Evolutionary conservation across 2,888 invertebrate species (phyloP).

Genomic region (Chaetoderma sp.): DNA sequence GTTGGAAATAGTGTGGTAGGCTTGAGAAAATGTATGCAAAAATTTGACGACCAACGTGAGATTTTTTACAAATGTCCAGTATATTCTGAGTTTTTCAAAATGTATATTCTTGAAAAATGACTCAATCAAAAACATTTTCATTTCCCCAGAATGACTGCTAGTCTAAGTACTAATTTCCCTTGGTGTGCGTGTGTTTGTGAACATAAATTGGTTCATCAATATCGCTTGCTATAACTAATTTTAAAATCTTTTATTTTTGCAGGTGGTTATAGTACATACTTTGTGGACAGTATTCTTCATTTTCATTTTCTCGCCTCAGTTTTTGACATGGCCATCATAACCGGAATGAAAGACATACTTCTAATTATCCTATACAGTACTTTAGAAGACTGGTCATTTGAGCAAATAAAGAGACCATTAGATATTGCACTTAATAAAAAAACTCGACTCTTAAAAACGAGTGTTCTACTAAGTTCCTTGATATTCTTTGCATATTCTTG

Average conservation of each 20-base stretch:
- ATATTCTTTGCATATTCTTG: constrained; percentile 40
- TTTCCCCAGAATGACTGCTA: no score
- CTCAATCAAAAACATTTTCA: no score
- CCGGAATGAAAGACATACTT: constrained; percentile 49
- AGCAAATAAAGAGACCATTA: constrained; percentile 45
- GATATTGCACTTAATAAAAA: constrained; percentile 27
- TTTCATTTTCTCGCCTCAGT: constrained; percentile 56
- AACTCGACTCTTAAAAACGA: constrained; percentile 33
- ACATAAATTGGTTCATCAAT: no score
- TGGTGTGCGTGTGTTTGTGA: no score
- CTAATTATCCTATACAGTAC: constrained; percentile 42
- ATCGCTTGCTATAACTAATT: not conserved
- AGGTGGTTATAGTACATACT: constrained; percentile 62
- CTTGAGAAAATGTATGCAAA: no score
- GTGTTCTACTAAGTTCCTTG: constrained; percentile 35
- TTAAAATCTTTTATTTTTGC: constrained; percentile 23
- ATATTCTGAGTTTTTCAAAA: no score
- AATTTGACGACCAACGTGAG: no score
- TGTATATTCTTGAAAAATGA: no score
- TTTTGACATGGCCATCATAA: constrained; percentile 62
- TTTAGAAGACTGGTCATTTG: constrained; percentile 46
- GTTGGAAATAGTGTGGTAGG: no score
- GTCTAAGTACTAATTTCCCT: no score
- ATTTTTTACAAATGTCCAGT: no score
- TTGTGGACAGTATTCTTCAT: constrained; percentile 58